A percentile compares a stretch with the other conserved stretches of the same genome.
phyloP scores from a whole-genome alignment of 30 jellyfish, hydroid and myxozoan species.

The Clytia hemisphaerica region DNA sequence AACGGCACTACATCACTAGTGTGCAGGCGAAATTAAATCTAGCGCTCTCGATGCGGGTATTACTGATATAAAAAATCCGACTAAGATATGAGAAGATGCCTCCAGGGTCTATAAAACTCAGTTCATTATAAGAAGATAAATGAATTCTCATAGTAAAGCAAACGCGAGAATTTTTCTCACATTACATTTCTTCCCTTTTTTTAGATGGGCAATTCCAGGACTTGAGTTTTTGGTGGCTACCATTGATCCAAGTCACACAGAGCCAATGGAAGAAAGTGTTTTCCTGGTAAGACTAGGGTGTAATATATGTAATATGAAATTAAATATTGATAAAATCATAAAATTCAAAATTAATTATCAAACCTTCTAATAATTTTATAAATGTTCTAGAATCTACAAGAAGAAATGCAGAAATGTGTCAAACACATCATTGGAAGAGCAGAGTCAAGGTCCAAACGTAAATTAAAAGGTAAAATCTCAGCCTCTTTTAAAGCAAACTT shows the following conservation, averaged over 20 bases:
- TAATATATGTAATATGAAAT: too few species aligned
- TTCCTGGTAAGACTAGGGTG: constrained; percentile 70
- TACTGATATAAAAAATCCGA: too few species aligned
- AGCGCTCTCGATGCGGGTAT: too few species aligned
- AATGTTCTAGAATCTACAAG: constrained; percentile 46
- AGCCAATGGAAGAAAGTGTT: constrained; percentile 43
- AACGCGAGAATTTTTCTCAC: not conserved
- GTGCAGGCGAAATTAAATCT: too few species aligned
- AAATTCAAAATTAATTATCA: not conserved
- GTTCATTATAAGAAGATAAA: too few species aligned
- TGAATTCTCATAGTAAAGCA: not conserved
- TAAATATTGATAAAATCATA: too few species aligned
- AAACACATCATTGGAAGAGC: constrained; percentile 69
- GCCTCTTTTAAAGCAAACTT: too few species aligned
- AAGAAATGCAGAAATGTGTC: constrained; percentile 47
- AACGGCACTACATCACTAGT: too few species aligned
- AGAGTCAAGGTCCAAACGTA: constrained; percentile 24
- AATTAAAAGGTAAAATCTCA: not conserved
- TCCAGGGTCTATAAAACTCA: too few species aligned
- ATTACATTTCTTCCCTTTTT: not conserved
- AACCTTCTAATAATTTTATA: not conserved
- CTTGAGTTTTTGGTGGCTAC: constrained; percentile 75
- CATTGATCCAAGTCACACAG: constrained; percentile 53
- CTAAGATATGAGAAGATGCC: too few species aligned
- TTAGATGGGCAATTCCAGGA: constrained; percentile 92